A percentile compares a stretch with the other conserved stretches of the same genome.
Evolutionary conservation across 2,797 vertebrate species (phyloP).

Genomic region (Brotula barbata): DNA sequence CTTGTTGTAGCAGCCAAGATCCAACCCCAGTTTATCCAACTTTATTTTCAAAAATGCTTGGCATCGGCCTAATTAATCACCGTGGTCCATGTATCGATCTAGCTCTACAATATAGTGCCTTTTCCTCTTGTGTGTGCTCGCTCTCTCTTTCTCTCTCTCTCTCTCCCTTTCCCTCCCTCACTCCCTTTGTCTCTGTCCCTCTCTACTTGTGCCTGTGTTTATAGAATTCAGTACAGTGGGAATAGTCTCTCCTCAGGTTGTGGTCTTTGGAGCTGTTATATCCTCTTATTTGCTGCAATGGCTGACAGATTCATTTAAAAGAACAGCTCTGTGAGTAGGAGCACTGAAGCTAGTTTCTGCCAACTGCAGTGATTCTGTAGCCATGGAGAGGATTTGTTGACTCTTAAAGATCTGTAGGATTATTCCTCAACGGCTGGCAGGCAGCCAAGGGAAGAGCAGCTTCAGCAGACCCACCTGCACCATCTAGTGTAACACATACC

Average conservation of each 20-base stretch:
- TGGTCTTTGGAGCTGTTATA: constrained; percentile 10
- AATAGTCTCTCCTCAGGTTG: background rate
- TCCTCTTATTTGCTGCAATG: constrained; percentile 13
- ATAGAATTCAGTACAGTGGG: no score
- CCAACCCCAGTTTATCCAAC: no score
- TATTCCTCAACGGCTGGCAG: constrained; percentile 22
- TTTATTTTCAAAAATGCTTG: no score
- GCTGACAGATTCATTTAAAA: constrained; percentile 11
- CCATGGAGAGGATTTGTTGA: constrained; percentile 17
- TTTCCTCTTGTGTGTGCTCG: no score
- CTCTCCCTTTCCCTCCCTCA: no score
- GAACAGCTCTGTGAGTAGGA: background rate
- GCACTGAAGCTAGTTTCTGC: constrained; percentile 21
- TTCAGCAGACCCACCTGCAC: constrained; percentile 22
- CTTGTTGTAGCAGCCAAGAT: no score
- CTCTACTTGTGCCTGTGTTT: no score
- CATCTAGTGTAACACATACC: constrained; percentile 3
- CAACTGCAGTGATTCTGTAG: constrained; percentile 17
- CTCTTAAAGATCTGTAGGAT: constrained; percentile 31
- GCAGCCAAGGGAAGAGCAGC: constrained; percentile 14
- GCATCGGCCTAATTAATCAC: no score
- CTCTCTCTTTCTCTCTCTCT: no score
- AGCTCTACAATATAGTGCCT: no score
- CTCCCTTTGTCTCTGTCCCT: no score
- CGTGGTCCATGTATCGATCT: no score